phyloP scores from a whole-genome alignment of 2,888 invertebrate genomes.

The Diloba caeruleocephala region DNA sequence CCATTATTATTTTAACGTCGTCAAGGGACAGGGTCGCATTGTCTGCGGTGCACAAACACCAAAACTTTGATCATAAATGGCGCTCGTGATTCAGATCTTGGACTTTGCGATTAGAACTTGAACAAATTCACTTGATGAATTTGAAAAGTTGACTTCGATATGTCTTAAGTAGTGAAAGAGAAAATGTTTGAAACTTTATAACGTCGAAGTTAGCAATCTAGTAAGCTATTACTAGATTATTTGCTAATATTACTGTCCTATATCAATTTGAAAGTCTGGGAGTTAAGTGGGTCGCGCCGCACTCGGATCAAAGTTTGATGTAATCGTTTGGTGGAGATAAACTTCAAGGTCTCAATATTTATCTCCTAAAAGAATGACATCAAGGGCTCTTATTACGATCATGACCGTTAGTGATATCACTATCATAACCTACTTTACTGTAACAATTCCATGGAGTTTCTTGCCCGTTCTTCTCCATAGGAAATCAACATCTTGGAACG shows the following conservation, averaged over 20 bases:
- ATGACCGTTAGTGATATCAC: too few species aligned
- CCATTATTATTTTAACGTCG: conserved; percentile 66
- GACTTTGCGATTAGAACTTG: conserved; percentile 54
- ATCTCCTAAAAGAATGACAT: too few species aligned
- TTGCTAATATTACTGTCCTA: conserved; percentile 14
- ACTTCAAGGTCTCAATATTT: too few species aligned
- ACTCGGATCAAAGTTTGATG: conserved; percentile 6
- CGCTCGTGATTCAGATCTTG: conserved; percentile 63
- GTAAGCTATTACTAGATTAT: too few species aligned
- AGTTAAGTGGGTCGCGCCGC: neutral
- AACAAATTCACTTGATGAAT: conserved; percentile 55
- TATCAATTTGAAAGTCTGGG: conserved; percentile 23
- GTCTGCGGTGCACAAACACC: conserved; percentile 68
- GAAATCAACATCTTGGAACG: too few species aligned
- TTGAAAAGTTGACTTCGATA: conserved; percentile 32
- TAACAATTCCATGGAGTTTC: too few species aligned
- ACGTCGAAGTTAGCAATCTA: conserved; percentile 15
- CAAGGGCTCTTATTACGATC: too few species aligned
- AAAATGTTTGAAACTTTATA: conserved; percentile 21
- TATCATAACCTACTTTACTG: too few species aligned
- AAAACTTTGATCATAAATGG: conserved; percentile 75
- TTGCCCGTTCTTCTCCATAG: too few species aligned
- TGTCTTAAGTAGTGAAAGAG: conserved; percentile 10
- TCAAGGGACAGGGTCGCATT: conserved; percentile 61
- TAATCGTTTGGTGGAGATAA: neutral